Conservation (phyloP, 2,888 invertebrate species). For the Drosophila subquinaria region DNA sequence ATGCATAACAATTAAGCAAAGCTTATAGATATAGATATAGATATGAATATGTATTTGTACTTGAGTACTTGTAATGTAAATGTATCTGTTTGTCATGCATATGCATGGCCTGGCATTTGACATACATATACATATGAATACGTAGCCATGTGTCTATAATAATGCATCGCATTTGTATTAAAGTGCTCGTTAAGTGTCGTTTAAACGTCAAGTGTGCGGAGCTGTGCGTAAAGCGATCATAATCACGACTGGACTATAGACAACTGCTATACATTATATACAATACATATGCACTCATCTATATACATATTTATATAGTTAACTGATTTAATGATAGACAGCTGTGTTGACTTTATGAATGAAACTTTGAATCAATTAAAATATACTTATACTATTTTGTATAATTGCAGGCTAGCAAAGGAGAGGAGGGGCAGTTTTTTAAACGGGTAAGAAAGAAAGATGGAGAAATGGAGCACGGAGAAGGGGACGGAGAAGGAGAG, state of each 20-base stretch:
- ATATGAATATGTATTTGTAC: neutral
- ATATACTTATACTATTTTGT: neutral
- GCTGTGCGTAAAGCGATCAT: conserved; percentile 27
- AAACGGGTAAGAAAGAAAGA: conserved; percentile 3
- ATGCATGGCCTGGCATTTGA: conserved; percentile 27
- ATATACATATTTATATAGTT: neutral
- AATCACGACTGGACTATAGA: conserved; percentile 12
- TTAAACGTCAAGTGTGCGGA: conserved; percentile 34
- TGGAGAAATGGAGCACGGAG: neutral
- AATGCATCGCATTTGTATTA: conserved; percentile 7
- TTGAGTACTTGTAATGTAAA: neutral
- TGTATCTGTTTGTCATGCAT: conserved; percentile 1
- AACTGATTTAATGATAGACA: conserved; percentile 11
- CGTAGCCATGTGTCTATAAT: neutral
- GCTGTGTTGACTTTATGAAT: conserved; percentile 9
- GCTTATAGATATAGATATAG: conserved; percentile 6
- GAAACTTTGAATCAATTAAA: conserved; percentile 1
- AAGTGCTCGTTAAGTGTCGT: conserved; percentile 49
- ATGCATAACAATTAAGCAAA: conserved; percentile 1
- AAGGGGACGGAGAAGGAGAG: conserved; percentile 32
- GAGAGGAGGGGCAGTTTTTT: conserved; percentile 29
- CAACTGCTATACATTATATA: neutral
- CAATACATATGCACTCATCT: neutral
- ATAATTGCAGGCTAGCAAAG: conserved; percentile 35
- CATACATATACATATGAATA: conserved; percentile 22